A percentile compares a stretch with the other conserved stretches of the same genome.
Conservation (phyloP, 2,113 vertebrate species). For the Pithys albifrons region DNA sequence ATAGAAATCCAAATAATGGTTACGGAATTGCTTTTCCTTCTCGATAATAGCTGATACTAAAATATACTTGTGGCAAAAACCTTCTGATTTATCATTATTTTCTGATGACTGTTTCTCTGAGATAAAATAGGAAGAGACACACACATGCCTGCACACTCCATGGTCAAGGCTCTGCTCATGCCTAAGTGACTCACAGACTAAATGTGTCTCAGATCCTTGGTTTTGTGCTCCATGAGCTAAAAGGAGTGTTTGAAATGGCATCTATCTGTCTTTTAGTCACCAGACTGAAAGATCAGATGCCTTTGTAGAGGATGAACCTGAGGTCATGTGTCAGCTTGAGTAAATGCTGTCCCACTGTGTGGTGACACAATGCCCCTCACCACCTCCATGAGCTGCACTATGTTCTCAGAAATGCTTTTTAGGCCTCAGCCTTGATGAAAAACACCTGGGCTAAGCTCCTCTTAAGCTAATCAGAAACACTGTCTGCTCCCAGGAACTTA, state of each 20-base stretch:
- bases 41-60: not conserved
- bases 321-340: not conserved
- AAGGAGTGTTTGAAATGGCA: not conserved
- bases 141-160: not conserved
- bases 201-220: not conserved
- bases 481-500: not conserved
- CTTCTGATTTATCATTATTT: not conserved
- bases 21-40: not conserved
- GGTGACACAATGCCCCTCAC: not conserved
- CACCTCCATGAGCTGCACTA: not conserved
- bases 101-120: not conserved
- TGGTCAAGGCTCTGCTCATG: not conserved
- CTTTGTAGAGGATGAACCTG: not conserved
- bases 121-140: not conserved
- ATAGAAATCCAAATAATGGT: not conserved
- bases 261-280: not conserved
- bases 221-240: not conserved
- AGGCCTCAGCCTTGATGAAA: not conserved
- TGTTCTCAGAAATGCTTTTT: not conserved
- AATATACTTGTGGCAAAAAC: not conserved
- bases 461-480: not conserved
- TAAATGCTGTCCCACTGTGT: not conserved
- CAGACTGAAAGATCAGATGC: not conserved
- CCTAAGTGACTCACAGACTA: not conserved
- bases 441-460: not conserved